Percentiles rank a stretch among this genome's conserved stretches.
phyloP scores from a whole-genome alignment of 1,140 invertebrate species.

The Aphis gossypii region DNA sequence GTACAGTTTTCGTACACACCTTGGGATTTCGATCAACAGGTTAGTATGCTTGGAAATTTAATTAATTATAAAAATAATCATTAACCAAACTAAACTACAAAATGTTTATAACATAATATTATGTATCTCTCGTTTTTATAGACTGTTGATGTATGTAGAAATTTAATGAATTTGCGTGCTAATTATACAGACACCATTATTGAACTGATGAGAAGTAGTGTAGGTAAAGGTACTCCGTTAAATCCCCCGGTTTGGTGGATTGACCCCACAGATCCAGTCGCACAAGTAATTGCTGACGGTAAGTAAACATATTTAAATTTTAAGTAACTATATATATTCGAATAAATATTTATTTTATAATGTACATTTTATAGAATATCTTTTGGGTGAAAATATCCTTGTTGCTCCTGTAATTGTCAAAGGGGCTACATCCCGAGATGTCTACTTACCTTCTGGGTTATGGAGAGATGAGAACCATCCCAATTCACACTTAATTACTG shows the following conservation, averaged over 20 bases:
- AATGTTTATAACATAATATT: background rate
- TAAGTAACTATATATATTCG: too few relatives aligned
- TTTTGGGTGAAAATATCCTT: slow-evolving; percentile 82
- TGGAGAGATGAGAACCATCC: slow-evolving; percentile 72
- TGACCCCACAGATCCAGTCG: slow-evolving; percentile 73
- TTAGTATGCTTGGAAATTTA: background rate
- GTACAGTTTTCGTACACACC: slow-evolving; percentile 89
- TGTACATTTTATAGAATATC: slow-evolving; percentile 71
- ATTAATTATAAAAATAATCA: too few relatives aligned
- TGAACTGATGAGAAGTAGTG: slow-evolving; percentile 69
- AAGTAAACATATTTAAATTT: slow-evolving; percentile 59
- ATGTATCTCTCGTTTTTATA: slow-evolving; percentile 61
- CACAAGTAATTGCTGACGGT: slow-evolving; percentile 75
- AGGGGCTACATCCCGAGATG: slow-evolving; percentile 71
- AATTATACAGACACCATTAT: slow-evolving; percentile 72
- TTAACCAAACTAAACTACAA: too few relatives aligned
- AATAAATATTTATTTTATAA: too few relatives aligned
- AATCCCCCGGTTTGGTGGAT: slow-evolving; percentile 91
- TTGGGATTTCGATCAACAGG: slow-evolving; percentile 83
- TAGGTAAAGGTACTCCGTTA: slow-evolving; percentile 74
- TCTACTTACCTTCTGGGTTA: slow-evolving; percentile 78
- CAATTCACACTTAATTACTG: slow-evolving; percentile 65
- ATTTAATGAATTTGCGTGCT: slow-evolving; percentile 74
- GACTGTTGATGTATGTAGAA: slow-evolving; percentile 72
- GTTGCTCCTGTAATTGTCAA: slow-evolving; percentile 81